phyloP scores from a whole-genome alignment of 2,888 invertebrate species.

The Apotomis turbidana region DNA sequence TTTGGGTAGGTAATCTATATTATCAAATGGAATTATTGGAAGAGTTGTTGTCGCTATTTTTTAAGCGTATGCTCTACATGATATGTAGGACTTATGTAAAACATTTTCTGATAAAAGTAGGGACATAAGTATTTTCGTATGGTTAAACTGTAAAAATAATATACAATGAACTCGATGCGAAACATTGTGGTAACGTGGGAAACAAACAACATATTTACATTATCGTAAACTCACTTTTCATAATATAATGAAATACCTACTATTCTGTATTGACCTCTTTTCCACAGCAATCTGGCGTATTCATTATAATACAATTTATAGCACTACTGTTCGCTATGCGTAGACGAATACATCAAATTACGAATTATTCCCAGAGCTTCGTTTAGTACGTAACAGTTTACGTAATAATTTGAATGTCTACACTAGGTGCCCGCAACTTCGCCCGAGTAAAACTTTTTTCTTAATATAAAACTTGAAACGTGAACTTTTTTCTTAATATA shows the following conservation, averaged over 20 bases:
- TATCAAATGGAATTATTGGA: too few species aligned
- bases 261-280: constrained; percentile 16
- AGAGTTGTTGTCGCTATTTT: too few species aligned
- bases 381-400: neutral
- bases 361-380: constrained; percentile 7
- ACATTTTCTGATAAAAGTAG: too few species aligned
- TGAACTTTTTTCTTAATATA: too few species aligned
- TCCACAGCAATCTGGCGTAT: constrained; percentile 14
- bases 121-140: too few species aligned
- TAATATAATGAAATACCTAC: neutral
- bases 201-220: neutral
- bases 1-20: too few species aligned
- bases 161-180: too few species aligned
- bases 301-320: constrained; percentile 22
- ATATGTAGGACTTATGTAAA: too few species aligned
- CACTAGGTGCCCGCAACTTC: neutral
- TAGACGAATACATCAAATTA: constrained; percentile 13
- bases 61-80: too few species aligned
- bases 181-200: neutral
- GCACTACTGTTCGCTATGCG: constrained; percentile 15
- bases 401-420: neutral
- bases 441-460: too few species aligned
- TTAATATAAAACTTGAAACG: too few species aligned
- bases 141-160: too few species aligned
- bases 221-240: constrained; percentile 1